Conservation (phyloP, 2,797 vertebrate species). For the Halcyon chelicuti region DNA sequence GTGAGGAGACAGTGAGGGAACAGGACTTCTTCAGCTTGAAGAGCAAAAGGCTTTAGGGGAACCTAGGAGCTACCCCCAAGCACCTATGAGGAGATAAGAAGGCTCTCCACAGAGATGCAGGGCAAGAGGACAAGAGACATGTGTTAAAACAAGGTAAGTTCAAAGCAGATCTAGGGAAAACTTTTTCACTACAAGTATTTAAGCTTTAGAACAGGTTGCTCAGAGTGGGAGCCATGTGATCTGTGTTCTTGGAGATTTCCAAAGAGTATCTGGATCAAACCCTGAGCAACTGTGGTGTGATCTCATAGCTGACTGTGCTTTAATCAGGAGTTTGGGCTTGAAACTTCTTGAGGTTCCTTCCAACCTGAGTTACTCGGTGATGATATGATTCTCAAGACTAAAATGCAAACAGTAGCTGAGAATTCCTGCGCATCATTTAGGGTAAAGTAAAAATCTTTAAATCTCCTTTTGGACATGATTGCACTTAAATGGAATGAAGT, state of each 20-base stretch:
- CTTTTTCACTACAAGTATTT: background rate
- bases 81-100: background rate
- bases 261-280: background rate
- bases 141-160: background rate
- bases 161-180: background rate
- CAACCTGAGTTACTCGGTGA: background rate
- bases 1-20: background rate
- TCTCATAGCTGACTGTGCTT: background rate
- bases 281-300: background rate
- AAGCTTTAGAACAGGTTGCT: background rate
- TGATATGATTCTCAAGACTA: background rate
- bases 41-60: background rate
- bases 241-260: background rate
- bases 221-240: background rate
- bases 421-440: background rate
- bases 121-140: background rate
- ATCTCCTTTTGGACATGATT: background rate
- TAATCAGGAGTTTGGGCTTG: background rate
- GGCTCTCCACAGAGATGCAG: accelerated
- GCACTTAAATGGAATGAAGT: background rate
- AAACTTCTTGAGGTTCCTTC: background rate
- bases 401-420: background rate
- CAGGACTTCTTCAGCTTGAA: background rate
- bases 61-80: background rate
- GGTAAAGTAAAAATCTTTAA: background rate